Percentiles rank a stretch among this genome's conserved stretches.
These are phyloP conservation scores for Lutjanus argentimaculatus DNA, from an alignment of 2,797 vertebrate species.

Conservation along the genomic window DNA sequence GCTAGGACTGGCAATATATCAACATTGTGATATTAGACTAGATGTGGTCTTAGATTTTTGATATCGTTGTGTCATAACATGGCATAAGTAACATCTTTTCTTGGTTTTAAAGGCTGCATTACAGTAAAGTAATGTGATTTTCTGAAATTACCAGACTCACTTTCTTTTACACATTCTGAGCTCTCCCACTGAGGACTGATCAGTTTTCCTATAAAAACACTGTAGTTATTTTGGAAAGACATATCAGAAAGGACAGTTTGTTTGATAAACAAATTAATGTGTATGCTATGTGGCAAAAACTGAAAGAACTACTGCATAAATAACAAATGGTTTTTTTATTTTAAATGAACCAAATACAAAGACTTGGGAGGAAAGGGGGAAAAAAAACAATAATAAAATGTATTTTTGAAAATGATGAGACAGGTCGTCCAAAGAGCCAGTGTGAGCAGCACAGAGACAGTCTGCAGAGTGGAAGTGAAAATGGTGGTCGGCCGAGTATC, in stretches of 20 bases:
- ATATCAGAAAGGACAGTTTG: neutral
- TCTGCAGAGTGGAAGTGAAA: constrained; percentile 60
- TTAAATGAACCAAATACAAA: neutral
- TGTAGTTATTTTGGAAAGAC: too few species aligned
- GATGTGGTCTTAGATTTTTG: too few species aligned
- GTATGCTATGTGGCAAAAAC: neutral
- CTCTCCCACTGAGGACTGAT: neutral
- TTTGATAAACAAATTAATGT: neutral
- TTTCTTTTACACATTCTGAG: neutral
- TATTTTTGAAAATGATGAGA: neutral
- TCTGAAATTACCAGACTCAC: too few species aligned
- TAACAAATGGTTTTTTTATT: too few species aligned
- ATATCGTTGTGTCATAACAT: too few species aligned
- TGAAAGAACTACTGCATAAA: neutral
- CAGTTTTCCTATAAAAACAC: neutral
- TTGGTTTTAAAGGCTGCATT: too few species aligned
- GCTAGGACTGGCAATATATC: too few species aligned
- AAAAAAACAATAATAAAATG: neutral
- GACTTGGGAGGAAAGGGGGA: neutral
- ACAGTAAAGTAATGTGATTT: too few species aligned
- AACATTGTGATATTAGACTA: too few species aligned
- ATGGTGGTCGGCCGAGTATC: neutral
- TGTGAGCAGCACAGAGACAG: constrained; percentile 85
- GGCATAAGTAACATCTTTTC: too few species aligned
- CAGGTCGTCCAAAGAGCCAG: constrained; percentile 71